These are phyloP conservation scores for Sylvia borin DNA, from an alignment of 2,797 vertebrate genomes.

Conservation along the genomic window DNA sequence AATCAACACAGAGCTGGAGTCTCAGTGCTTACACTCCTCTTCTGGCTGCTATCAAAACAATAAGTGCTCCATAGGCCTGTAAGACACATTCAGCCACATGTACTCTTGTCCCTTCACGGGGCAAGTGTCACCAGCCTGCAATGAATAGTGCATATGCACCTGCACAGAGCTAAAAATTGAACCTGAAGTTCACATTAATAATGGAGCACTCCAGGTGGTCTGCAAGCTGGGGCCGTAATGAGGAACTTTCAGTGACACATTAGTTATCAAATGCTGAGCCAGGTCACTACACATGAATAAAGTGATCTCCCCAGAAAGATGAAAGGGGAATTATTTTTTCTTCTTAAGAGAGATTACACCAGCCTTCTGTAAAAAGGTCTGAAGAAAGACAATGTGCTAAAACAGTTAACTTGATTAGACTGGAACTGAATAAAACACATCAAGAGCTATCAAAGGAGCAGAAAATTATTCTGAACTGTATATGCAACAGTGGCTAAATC, in stretches of 20 bases:
- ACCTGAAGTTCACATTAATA: slow-evolving; percentile 65
- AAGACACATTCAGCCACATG: not conserved
- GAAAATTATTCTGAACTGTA: slow-evolving; percentile 40
- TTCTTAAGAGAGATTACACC: slow-evolving; percentile 44
- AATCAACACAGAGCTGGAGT: not conserved
- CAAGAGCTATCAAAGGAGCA: slow-evolving; percentile 16
- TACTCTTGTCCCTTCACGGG: not conserved
- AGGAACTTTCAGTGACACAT: slow-evolving; percentile 35
- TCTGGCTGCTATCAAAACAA: not conserved
- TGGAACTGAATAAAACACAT: slow-evolving; percentile 19
- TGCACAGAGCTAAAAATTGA: slow-evolving; percentile 32
- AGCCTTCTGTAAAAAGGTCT: slow-evolving; percentile 34
- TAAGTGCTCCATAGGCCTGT: not conserved
- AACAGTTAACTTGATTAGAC: slow-evolving; percentile 49
- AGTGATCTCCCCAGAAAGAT: slow-evolving; percentile 58
- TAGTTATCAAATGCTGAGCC: slow-evolving; percentile 57
- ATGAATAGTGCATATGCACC: not conserved
- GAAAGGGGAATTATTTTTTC: slow-evolving; percentile 41
- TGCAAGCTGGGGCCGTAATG: slow-evolving; percentile 43
- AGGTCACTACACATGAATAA: slow-evolving; percentile 64
- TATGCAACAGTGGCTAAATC: slow-evolving; percentile 47
- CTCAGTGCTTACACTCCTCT: not conserved
- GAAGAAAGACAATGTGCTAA: slow-evolving; percentile 47
- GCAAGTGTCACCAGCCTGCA: slow-evolving; percentile 9
- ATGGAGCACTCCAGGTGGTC: slow-evolving; percentile 59